Conservation (phyloP, 1,140 invertebrate genomes). For the Lepidurus couesii region DNA sequence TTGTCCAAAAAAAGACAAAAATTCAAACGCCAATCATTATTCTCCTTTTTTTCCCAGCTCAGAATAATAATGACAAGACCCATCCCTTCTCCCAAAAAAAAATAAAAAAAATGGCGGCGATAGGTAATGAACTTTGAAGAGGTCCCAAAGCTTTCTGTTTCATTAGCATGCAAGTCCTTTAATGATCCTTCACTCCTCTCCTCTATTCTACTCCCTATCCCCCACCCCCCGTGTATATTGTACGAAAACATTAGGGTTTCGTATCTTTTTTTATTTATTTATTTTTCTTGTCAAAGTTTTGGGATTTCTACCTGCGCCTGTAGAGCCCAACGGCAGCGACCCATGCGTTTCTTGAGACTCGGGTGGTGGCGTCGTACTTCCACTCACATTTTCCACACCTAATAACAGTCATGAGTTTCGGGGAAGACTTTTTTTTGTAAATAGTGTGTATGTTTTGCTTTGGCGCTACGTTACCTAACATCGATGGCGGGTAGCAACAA, state of each 20-base stretch:
- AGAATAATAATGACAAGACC: neutral
- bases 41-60: neutral
- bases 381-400: conserved; percentile 13
- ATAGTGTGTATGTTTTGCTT: neutral
- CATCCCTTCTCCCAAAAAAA: neutral
- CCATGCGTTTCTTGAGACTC: conserved; percentile 4
- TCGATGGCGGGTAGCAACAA: conserved; percentile 8
- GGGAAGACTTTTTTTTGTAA: neutral
- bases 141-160: neutral
- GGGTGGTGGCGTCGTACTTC: conserved; percentile 12
- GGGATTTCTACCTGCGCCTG: conserved; percentile 4
- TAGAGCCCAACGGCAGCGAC: neutral
- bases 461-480: neutral
- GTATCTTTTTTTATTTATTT: neutral
- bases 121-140: neutral
- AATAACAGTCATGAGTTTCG: conserved; percentile 19
- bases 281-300: neutral
- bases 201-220: neutral
- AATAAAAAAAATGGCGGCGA: neutral
- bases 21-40: conserved; percentile 23
- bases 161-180: conserved; percentile 14
- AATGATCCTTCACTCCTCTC: neutral
- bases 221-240: neutral
- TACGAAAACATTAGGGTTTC: neutral
- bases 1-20: neutral